Evolutionary conservation across 2,113 vertebrate genomes (phyloP).

Genomic region (Muntiacus reevesi): DNA sequence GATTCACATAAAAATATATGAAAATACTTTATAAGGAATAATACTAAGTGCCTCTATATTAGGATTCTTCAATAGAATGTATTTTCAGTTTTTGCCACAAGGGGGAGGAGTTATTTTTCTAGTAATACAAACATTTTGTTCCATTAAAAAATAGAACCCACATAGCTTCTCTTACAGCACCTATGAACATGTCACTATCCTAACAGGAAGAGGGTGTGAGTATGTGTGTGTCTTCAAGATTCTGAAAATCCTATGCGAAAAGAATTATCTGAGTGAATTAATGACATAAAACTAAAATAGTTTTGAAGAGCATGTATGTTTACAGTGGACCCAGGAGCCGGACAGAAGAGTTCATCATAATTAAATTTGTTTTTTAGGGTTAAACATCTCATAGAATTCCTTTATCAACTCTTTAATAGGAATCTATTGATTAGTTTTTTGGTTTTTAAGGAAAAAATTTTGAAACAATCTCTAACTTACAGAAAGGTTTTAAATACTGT

Average conservation of each 20-base stretch:
- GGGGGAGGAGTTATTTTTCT: conserved; percentile 71
- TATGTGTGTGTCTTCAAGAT: background rate
- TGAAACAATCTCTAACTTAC: background rate
- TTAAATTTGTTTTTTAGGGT: conserved; percentile 33
- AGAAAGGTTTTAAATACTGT: conserved; percentile 22
- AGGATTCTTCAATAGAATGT: conserved; percentile 16
- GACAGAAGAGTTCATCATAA: conserved; percentile 4
- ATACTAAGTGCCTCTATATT: conserved; percentile 54
- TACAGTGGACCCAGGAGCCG: background rate
- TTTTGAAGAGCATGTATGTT: conserved; percentile 3
- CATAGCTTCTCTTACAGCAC: background rate
- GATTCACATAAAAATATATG: background rate
- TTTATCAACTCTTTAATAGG: background rate
- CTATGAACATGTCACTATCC: background rate
- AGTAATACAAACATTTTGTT: conserved; percentile 20
- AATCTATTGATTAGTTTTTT: background rate
- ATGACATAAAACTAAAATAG: background rate
- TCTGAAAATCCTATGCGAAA: conserved; percentile 35
- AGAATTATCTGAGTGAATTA: background rate
- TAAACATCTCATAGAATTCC: background rate
- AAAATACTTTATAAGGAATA: conserved; percentile 37
- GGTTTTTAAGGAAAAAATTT: conserved; percentile 11
- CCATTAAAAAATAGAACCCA: conserved; percentile 34
- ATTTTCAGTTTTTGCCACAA: conserved; percentile 68
- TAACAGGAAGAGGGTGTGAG: background rate